These are phyloP conservation scores for Dermolepida albohirtum DNA, from an alignment of 2,888 invertebrate species.

Conservation along the genomic window DNA sequence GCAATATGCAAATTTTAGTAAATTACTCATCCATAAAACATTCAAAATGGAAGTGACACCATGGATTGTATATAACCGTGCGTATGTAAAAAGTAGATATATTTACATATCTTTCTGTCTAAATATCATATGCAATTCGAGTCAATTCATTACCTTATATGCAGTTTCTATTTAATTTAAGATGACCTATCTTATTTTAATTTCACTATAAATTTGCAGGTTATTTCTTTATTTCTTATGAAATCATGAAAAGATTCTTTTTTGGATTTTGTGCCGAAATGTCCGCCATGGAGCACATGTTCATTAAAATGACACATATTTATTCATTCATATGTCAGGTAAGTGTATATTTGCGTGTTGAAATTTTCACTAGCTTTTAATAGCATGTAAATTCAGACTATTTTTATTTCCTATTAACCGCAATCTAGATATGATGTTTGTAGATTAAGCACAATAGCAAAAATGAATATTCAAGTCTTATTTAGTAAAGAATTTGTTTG, in stretches of 20 bases:
- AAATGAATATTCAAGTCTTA: no score
- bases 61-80: slow-evolving; percentile 34
- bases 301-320: slow-evolving; percentile 58
- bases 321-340: slow-evolving; percentile 62
- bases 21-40: slow-evolving; percentile 3
- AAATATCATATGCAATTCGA: no score
- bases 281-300: slow-evolving; percentile 59
- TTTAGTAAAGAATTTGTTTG: no score
- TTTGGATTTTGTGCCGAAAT: slow-evolving; percentile 52
- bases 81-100: slow-evolving; percentile 14
- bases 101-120: no score
- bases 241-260: slow-evolving; percentile 36
- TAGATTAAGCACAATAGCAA: no score
- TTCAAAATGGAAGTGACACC: slow-evolving; percentile 19
- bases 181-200: no score
- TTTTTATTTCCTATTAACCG: no score
- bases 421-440: no score
- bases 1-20: slow-evolving; percentile 22
- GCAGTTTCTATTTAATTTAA: no score
- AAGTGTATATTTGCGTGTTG: slow-evolving; percentile 35
- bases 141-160: no score
- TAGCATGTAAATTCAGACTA: no score
- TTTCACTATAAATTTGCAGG: slow-evolving; percentile 1
- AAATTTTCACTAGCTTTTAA: no score
- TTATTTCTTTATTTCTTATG: slow-evolving; percentile 24